A percentile compares a stretch with the other conserved stretches of the same genome.
Conservation (phyloP, 2,888 invertebrate genomes). For the Drepana falcataria region DNA sequence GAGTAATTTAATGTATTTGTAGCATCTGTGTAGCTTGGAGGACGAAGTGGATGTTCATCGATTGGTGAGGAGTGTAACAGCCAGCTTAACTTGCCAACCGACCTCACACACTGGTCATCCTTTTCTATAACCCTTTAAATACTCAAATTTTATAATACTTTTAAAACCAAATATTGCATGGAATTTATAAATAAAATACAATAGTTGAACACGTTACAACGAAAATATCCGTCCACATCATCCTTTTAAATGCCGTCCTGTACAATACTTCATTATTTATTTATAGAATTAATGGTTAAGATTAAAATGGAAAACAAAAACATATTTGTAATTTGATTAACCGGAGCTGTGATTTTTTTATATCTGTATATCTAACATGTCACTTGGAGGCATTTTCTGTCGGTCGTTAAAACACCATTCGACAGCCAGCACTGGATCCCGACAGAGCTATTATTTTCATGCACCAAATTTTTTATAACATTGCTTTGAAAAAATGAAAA, state of each 20-base stretch:
- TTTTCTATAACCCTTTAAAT: too few species aligned
- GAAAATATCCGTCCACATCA: constrained; percentile 44
- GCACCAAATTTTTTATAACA: too few species aligned
- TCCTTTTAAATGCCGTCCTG: constrained; percentile 62
- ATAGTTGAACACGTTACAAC: constrained; percentile 5
- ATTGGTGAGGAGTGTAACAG: constrained; percentile 4
- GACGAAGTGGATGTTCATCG: constrained; percentile 44
- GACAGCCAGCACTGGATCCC: neutral
- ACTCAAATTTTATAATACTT: too few species aligned
- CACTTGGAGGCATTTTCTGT: neutral
- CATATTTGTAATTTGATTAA: constrained; percentile 72
- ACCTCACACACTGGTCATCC: neutral
- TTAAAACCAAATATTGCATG: too few species aligned
- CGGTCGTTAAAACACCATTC: constrained; percentile 2
- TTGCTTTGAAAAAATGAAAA: too few species aligned
- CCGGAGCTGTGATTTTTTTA: constrained; percentile 79
- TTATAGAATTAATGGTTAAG: constrained; percentile 66
- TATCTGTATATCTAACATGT: constrained; percentile 54
- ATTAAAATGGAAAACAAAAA: constrained; percentile 65
- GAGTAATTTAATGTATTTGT: constrained; percentile 62
- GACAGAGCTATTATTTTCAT: too few species aligned
- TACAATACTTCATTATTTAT: constrained; percentile 76
- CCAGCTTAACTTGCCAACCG: neutral
- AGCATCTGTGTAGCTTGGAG: constrained; percentile 48
- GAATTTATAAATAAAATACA: too few species aligned